A percentile compares a stretch with the other conserved stretches of the same genome.
phyloP scores from a whole-genome alignment of 2,113 vertebrate genomes.

The Myocastor coypus region DNA sequence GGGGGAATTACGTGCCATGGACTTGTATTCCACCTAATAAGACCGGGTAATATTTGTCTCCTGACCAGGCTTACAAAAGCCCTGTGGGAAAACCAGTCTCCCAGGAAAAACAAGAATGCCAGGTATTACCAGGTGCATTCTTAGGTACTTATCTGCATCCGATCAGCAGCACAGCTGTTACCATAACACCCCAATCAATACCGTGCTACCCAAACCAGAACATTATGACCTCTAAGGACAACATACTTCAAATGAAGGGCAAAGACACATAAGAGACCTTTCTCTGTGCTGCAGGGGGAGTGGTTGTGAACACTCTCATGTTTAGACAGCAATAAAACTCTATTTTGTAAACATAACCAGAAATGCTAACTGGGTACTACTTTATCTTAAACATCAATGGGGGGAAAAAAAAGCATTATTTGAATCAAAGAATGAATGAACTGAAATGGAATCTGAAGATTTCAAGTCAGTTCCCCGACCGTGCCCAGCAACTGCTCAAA shows the following conservation, averaged over 20 bases:
- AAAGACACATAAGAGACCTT: not conserved
- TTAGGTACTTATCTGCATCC: slow-evolving; percentile 67
- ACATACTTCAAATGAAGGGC: slow-evolving; percentile 66
- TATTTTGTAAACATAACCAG: slow-evolving; percentile 79
- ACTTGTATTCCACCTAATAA: not conserved
- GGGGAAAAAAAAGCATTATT: slow-evolving; percentile 56
- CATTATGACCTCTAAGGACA: slow-evolving; percentile 61
- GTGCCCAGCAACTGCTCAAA: not conserved
- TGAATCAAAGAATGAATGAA: slow-evolving; percentile 68
- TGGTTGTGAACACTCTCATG: not conserved
- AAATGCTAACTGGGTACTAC: slow-evolving; percentile 47
- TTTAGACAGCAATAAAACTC: slow-evolving; percentile 82
- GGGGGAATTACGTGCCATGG: not conserved
- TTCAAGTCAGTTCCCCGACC: slow-evolving; percentile 57
- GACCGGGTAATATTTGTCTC: not conserved
- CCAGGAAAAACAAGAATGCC: slow-evolving; percentile 10
- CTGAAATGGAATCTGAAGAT: slow-evolving; percentile 40
- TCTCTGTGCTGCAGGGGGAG: not conserved
- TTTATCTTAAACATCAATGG: slow-evolving; percentile 66
- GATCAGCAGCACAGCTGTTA: slow-evolving; percentile 66
- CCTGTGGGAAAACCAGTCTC: not conserved
- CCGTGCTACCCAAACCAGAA: slow-evolving; percentile 67
- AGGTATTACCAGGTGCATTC: slow-evolving; percentile 59
- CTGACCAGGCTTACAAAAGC: not conserved
- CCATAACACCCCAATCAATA: slow-evolving; percentile 77